Conservation (phyloP, 2,113 vertebrate species). For the Megaceryle torquata region DNA sequence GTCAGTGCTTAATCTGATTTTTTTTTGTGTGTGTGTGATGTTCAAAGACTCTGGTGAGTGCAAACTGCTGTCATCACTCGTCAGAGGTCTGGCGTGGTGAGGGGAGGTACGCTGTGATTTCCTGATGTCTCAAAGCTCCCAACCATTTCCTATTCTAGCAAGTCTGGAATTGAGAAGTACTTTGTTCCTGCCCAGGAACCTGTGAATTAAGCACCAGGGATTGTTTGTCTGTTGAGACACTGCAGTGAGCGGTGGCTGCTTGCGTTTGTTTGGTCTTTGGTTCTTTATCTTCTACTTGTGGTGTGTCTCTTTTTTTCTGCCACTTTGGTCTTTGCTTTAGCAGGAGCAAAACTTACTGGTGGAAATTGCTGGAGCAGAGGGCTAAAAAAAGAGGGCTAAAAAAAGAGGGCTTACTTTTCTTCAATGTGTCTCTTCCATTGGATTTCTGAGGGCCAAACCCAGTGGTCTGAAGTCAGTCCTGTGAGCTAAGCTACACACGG, state of each 20-base stretch:
- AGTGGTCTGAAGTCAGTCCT: neutral
- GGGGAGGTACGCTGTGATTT: neutral
- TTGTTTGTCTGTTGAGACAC: neutral
- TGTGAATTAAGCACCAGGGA: conserved; percentile 40
- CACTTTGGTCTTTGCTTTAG: neutral
- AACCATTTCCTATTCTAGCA: neutral
- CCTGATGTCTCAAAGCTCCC: conserved; percentile 11
- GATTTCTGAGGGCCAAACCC: neutral
- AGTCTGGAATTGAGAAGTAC: neutral
- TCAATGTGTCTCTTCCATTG: neutral
- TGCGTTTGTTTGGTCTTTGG: neutral
- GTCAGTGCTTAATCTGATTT: neutral
- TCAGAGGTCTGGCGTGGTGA: neutral
- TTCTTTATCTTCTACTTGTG: neutral
- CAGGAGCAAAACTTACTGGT: neutral
- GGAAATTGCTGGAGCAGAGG: neutral
- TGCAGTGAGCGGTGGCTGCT: neutral
- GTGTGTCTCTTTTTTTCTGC: neutral
- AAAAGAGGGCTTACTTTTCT: neutral
- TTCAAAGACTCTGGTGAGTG: neutral
- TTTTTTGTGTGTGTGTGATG: neutral
- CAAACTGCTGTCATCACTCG: neutral
- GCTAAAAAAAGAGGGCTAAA: neutral
- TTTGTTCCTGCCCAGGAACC: conserved; percentile 21
- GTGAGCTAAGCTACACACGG: neutral